Percentiles rank a stretch among this genome's conserved stretches.
Evolutionary conservation across 2,797 vertebrate species (phyloP).

Genomic region (Sebastes baramenuke): DNA sequence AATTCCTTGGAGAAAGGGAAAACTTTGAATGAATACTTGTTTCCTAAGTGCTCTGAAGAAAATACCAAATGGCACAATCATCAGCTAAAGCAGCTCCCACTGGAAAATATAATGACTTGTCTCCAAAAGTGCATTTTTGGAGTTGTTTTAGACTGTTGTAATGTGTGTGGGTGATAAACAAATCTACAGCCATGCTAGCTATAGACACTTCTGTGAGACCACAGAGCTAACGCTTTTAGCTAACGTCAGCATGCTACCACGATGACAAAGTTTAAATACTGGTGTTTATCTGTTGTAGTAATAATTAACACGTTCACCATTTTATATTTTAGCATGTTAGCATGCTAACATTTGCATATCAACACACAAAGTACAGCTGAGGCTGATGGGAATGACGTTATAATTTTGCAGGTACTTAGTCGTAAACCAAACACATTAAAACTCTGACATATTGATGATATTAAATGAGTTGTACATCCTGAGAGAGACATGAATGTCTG

Average conservation of each 20-base stretch:
- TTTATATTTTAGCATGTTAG: neutral
- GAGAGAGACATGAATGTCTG: too few relatives aligned
- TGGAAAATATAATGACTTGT: neutral
- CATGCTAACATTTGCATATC: neutral
- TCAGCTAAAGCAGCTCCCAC: neutral
- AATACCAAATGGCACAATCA: neutral
- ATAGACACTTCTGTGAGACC: neutral
- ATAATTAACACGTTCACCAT: neutral
- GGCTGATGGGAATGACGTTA: neutral
- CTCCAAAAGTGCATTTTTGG: neutral
- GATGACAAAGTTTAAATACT: neutral
- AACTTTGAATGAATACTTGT: neutral
- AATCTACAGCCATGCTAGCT: neutral
- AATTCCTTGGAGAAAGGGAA: neutral
- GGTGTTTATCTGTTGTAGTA: neutral
- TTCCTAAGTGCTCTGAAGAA: neutral
- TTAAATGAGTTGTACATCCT: neutral
- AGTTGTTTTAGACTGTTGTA: neutral
- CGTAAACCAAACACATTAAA: neutral
- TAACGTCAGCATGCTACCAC: neutral
- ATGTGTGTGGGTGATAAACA: neutral
- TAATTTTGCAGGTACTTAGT: neutral
- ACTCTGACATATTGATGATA: neutral
- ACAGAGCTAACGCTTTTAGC: neutral
- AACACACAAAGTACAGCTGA: neutral